A percentile compares a stretch with the other conserved stretches of the same genome.
These are phyloP conservation scores for Erebia palarica DNA, from an alignment of 2,888 invertebrate species.

Conservation along the genomic window DNA sequence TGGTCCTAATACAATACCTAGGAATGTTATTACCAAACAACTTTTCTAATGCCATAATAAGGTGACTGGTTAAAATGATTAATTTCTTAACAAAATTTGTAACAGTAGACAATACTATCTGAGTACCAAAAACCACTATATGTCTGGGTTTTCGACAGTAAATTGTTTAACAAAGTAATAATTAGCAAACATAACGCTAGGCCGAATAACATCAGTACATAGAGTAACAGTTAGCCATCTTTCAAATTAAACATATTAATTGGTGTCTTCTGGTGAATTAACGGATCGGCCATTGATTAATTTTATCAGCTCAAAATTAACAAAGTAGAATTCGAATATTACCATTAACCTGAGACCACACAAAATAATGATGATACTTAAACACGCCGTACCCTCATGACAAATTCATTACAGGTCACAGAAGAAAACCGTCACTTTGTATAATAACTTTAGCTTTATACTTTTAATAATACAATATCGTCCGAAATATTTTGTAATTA, in stretches of 20 bases:
- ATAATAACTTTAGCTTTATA: conserved; percentile 19
- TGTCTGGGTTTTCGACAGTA: conserved; percentile 60
- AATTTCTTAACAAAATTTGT: conserved; percentile 33
- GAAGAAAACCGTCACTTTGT: conserved; percentile 57
- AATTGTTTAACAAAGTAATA: conserved; percentile 54
- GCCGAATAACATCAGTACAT: conserved; percentile 64
- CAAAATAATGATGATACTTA: conserved; percentile 50
- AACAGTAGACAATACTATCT: conserved; percentile 7
- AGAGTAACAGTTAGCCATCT: conserved; percentile 56
- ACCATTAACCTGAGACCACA: conserved; percentile 81
- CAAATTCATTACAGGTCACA: conserved; percentile 71
- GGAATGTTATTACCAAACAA: not conserved
- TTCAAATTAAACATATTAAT: conserved; percentile 56
- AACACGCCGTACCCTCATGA: conserved; percentile 61
- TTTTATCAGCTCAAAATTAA: conserved; percentile 72
- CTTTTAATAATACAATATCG: conserved; percentile 8
- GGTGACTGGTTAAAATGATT: conserved; percentile 68
- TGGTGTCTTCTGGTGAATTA: conserved; percentile 75
- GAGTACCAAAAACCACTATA: conserved; percentile 60
- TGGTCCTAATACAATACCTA: not conserved
- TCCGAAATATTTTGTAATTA: conserved; percentile 5
- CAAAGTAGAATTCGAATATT: conserved; percentile 72
- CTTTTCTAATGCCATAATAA: conserved; percentile 39
- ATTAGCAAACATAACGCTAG: conserved; percentile 55
- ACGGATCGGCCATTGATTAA: conserved; percentile 66